A percentile compares a stretch with the other conserved stretches of the same genome.
Evolutionary conservation across 2,113 vertebrate species (phyloP).

Genomic region (Speoplatyrhinus poulsoni): DNA sequence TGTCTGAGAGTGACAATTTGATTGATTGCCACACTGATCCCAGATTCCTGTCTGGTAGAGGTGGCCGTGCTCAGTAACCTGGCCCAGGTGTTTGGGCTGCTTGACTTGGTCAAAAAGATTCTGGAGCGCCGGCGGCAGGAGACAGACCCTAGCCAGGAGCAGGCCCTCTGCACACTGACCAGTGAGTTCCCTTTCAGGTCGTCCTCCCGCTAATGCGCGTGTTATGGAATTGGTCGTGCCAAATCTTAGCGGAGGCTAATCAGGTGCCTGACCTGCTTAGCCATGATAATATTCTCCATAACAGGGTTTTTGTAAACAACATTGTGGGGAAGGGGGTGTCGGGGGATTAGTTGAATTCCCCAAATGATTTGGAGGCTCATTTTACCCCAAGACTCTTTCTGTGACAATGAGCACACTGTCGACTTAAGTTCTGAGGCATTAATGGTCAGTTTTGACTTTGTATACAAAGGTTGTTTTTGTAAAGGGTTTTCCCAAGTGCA

Average conservation of each 20-base stretch:
- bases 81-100: constrained; percentile 91
- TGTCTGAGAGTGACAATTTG: constrained; percentile 45
- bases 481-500: too few species aligned
- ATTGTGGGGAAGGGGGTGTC: too few species aligned
- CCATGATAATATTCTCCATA: too few species aligned
- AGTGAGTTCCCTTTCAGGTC: constrained; percentile 72
- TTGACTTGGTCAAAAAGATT: constrained; percentile 91
- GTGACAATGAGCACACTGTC: too few species aligned
- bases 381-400: too few species aligned
- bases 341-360: too few species aligned
- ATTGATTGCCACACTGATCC: constrained; percentile 62
- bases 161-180: constrained; percentile 83
- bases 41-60: constrained; percentile 81
- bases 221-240: neutral
- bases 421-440: too few species aligned
- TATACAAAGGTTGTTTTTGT: too few species aligned
- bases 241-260: neutral
- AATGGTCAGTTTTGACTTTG: too few species aligned
- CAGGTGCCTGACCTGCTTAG: too few species aligned
- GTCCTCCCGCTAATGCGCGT: neutral
- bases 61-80: constrained; percentile 94
- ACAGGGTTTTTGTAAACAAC: too few species aligned
- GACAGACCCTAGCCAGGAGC: constrained; percentile 88
- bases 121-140: constrained; percentile 86
- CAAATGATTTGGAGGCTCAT: too few species aligned